phyloP scores from a whole-genome alignment of 2,113 vertebrate genomes.

The Athene cunicularia region DNA sequence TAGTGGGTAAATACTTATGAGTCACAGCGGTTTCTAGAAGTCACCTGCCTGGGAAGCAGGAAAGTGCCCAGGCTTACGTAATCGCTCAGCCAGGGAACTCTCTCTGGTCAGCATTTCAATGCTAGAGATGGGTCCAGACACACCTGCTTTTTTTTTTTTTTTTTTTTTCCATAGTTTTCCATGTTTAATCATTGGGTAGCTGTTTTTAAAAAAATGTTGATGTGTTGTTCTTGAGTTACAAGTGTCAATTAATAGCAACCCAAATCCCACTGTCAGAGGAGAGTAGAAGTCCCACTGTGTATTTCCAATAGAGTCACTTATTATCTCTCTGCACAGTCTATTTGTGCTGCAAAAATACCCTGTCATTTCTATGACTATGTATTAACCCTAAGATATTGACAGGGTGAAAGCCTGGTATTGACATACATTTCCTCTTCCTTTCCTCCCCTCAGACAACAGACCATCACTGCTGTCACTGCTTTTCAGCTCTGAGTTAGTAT shows the following conservation, averaged over 20 bases:
- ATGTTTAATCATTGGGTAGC: neutral
- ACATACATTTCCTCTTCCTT: neutral
- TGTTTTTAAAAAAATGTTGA: neutral
- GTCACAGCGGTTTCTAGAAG: neutral
- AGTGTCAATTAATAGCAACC: neutral
- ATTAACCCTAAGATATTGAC: neutral
- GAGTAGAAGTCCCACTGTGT: neutral
- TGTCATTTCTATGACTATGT: neutral
- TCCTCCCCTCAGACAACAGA: neutral
- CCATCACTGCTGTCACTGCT: neutral
- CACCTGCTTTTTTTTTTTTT: neutral
- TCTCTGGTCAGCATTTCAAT: neutral
- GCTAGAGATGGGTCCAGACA: neutral
- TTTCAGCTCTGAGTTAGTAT: neutral
- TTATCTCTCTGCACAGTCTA: neutral
- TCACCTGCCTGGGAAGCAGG: neutral
- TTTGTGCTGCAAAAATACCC: neutral
- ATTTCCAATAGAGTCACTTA: neutral
- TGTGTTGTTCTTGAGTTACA: neutral
- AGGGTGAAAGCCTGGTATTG: neutral
- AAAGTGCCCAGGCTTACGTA: accelerated
- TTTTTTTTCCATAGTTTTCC: accelerated
- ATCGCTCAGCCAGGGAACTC: neutral
- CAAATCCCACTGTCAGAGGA: neutral
- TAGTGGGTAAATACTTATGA: neutral